Evolutionary conservation across 2,888 invertebrate genomes (phyloP).

Genomic region (Volucella bombylans): DNA sequence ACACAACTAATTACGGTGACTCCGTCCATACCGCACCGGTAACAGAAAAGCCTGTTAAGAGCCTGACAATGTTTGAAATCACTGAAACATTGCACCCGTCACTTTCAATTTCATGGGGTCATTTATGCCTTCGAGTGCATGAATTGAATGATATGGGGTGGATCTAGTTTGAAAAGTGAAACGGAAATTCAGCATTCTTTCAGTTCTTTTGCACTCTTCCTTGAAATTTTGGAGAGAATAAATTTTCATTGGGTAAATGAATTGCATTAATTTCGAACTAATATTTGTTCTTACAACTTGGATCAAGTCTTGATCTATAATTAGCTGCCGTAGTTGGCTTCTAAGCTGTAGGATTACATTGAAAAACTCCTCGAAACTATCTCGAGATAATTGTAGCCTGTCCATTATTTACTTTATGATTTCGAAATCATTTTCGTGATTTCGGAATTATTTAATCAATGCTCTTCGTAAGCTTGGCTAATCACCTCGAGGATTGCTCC

Average conservation of each 20-base stretch:
- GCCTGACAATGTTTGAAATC: too few relatives aligned
- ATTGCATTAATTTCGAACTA: not conserved
- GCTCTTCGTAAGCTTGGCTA: constrained; percentile 26
- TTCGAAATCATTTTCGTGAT: constrained; percentile 46
- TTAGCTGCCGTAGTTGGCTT: constrained; percentile 19
- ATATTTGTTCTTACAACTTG: constrained; percentile 36
- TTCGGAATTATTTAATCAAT: constrained; percentile 28
- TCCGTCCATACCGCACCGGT: too few relatives aligned
- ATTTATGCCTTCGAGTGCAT: too few relatives aligned
- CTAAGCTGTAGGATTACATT: constrained; percentile 11
- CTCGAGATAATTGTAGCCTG: constrained; percentile 34
- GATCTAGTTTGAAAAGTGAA: too few relatives aligned
- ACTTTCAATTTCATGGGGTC: too few relatives aligned
- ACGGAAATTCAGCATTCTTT: not conserved
- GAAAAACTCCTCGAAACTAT: constrained; percentile 58
- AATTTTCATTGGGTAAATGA: not conserved
- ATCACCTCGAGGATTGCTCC: constrained; percentile 18
- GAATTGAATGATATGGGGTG: too few relatives aligned
- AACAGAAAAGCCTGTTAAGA: too few relatives aligned
- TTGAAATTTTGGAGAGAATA: not conserved
- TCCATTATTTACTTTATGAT: constrained; percentile 50
- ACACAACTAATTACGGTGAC: too few relatives aligned
- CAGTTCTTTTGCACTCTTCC: not conserved
- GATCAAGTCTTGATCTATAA: constrained; percentile 34
- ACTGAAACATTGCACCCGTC: too few relatives aligned